Evolutionary conservation across 2,113 vertebrate species (phyloP).

Genomic region (Calyptommatus sinebrachiatus): DNA sequence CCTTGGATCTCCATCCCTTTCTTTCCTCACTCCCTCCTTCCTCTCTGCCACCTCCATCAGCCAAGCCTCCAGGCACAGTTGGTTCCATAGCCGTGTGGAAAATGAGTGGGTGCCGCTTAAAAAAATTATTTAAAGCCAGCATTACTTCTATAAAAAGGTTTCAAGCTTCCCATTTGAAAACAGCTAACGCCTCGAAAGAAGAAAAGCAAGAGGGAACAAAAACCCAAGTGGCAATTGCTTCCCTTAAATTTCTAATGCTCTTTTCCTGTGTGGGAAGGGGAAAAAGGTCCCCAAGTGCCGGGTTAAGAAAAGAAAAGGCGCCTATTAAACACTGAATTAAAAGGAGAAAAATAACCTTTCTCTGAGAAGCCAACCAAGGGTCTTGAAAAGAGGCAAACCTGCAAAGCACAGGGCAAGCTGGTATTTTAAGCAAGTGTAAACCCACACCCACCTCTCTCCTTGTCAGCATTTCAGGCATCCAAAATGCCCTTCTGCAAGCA

Average conservation of each 20-base stretch:
- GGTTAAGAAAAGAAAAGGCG: conserved; percentile 16
- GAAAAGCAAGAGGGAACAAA: neutral
- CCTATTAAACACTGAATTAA: conserved; percentile 6
- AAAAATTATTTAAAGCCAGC: neutral
- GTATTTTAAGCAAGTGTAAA: neutral
- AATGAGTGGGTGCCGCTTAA: conserved; percentile 45
- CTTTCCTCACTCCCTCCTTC: neutral
- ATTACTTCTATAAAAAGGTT: conserved; percentile 44
- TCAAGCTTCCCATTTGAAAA: conserved; percentile 38
- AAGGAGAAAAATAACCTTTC: conserved; percentile 17
- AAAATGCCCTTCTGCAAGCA: neutral
- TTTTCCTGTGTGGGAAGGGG: neutral
- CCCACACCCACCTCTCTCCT: neutral
- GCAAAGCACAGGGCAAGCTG: neutral
- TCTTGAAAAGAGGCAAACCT: neutral
- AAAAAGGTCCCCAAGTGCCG: neutral
- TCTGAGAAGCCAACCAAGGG: conserved; percentile 3
- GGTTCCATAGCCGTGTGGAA: conserved; percentile 50
- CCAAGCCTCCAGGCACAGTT: conserved; percentile 60
- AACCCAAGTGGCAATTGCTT: conserved; percentile 5
- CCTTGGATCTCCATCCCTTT: conserved; percentile 24
- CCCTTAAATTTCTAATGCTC: conserved; percentile 16
- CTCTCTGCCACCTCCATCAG: conserved; percentile 57
- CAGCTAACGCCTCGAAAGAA: neutral
- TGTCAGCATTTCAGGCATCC: neutral